Conservation (phyloP, 2,888 invertebrate species). For the Dynastes maya region DNA sequence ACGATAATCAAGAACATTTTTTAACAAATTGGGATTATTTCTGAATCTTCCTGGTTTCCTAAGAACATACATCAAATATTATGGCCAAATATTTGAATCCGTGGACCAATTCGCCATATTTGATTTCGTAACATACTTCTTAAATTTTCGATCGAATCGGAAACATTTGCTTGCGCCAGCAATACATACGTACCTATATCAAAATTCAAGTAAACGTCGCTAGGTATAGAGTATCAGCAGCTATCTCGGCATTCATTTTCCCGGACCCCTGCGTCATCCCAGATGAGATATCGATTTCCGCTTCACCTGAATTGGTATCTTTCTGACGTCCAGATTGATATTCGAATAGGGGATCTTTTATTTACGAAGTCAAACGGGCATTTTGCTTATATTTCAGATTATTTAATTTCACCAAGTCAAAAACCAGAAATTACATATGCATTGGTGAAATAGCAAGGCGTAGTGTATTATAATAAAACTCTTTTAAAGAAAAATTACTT, state of each 20-base stretch:
- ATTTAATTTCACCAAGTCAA: not conserved
- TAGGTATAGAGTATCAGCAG: conserved; percentile 51
- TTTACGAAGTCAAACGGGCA: conserved; percentile 27
- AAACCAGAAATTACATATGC: too few relatives aligned
- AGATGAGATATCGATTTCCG: conserved; percentile 56
- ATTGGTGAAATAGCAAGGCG: too few relatives aligned
- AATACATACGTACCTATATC: conserved; percentile 29
- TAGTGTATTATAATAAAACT: too few relatives aligned
- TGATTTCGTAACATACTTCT: too few relatives aligned
- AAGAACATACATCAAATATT: too few relatives aligned
- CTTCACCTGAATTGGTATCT: conserved; percentile 56
- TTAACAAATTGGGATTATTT: too few relatives aligned
- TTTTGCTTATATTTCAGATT: not conserved
- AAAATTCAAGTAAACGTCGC: conserved; percentile 27
- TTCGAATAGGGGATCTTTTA: conserved; percentile 25
- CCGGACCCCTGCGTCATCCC: conserved; percentile 51
- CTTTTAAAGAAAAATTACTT: too few relatives aligned
- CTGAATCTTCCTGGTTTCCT: too few relatives aligned
- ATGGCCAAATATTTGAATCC: too few relatives aligned
- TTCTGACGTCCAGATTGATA: conserved; percentile 57
- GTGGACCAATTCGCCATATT: too few relatives aligned
- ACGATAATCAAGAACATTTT: too few relatives aligned
- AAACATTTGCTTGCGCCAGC: conserved; percentile 27
- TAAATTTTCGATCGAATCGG: not conserved
- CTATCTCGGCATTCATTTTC: conserved; percentile 55